phyloP scores from a whole-genome alignment of 2,888 invertebrate genomes.

The Lasioglossum lativentre region DNA sequence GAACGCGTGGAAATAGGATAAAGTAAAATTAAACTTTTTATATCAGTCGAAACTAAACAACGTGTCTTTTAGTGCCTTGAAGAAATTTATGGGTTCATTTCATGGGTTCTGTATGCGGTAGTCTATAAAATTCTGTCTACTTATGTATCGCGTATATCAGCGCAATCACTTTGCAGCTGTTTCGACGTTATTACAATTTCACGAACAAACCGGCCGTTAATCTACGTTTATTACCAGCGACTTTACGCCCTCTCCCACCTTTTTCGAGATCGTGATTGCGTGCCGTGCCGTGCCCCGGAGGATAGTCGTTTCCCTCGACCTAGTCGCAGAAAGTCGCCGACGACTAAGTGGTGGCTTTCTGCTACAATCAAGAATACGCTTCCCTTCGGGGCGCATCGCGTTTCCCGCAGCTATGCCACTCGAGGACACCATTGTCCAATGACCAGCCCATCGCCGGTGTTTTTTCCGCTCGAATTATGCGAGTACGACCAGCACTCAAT shows the following conservation, averaged over 20 bases:
- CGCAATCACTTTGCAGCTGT: slow-evolving; percentile 35
- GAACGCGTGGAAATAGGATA: neutral
- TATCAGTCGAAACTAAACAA: neutral
- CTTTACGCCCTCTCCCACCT: slow-evolving; percentile 31
- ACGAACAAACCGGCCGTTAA: slow-evolving; percentile 50
- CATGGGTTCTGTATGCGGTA: neutral
- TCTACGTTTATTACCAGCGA: slow-evolving; percentile 37
- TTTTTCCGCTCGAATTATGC: slow-evolving; percentile 38
- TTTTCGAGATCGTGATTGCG: slow-evolving; percentile 37
- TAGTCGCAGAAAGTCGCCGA: slow-evolving; percentile 48
- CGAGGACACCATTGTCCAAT: slow-evolving; percentile 57
- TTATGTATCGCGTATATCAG: slow-evolving; percentile 1
- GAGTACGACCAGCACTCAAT: slow-evolving; percentile 12
- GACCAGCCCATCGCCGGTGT: slow-evolving; percentile 26
- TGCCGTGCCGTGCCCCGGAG: slow-evolving; percentile 23
- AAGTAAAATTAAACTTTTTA: neutral
- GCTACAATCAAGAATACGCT: slow-evolving; percentile 63
- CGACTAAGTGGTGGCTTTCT: slow-evolving; percentile 62
- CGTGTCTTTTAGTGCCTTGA: neutral
- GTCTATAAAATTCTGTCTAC: neutral
- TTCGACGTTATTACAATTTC: slow-evolving; percentile 22
- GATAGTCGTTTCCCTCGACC: slow-evolving; percentile 50
- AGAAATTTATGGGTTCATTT: neutral
- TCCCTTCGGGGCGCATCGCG: slow-evolving; percentile 43
- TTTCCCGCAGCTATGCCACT: slow-evolving; percentile 41